Percentiles rank a stretch among this genome's conserved stretches.
These are phyloP conservation scores for Amazona vittata DNA, from an alignment of 2,113 vertebrate species.

Conservation along the genomic window DNA sequence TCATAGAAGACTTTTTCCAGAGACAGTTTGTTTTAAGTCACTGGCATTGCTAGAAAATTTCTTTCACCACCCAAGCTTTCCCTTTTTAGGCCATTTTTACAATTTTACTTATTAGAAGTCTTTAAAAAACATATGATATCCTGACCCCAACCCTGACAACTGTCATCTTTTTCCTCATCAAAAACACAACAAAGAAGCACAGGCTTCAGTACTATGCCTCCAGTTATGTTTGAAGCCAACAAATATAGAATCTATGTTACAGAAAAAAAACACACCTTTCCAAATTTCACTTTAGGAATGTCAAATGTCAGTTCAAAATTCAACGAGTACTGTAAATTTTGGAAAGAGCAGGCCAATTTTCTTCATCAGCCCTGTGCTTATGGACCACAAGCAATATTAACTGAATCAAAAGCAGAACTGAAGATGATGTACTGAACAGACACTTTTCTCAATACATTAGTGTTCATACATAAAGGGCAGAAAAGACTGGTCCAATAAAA, in stretches of 20 bases:
- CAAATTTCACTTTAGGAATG: neutral
- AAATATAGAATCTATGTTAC: neutral
- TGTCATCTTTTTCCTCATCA: neutral
- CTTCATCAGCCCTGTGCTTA: neutral
- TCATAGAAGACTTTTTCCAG: neutral
- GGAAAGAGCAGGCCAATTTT: neutral
- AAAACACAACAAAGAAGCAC: neutral
- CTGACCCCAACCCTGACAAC: neutral
- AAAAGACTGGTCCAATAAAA: neutral
- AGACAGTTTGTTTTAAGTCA: neutral
- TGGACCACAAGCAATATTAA: neutral
- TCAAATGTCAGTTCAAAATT: constrained; percentile 28
- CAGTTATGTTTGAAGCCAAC: neutral
- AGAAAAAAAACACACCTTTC: neutral
- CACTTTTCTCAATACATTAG: neutral
- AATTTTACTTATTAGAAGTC: neutral
- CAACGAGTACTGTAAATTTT: neutral
- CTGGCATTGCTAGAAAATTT: neutral
- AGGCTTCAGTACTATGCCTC: neutral
- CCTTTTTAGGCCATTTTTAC: neutral
- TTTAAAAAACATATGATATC: neutral
- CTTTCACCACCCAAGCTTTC: neutral
- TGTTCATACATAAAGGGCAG: neutral
- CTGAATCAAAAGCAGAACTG: constrained; percentile 6
- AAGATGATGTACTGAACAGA: neutral